Conservation (phyloP, 2,113 vertebrate genomes). For the Mobula hypostoma region DNA sequence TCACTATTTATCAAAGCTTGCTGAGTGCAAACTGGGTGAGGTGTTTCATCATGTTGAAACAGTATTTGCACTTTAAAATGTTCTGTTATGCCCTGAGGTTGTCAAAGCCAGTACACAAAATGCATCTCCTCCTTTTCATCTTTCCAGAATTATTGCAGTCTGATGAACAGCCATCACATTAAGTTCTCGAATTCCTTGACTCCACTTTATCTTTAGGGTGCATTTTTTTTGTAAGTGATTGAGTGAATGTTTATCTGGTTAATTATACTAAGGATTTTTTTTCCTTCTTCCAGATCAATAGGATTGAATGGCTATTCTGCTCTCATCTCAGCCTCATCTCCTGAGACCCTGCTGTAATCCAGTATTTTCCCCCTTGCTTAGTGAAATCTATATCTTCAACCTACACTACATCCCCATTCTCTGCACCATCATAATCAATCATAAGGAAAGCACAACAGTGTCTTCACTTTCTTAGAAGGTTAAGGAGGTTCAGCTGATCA, state of each 20-base stretch:
- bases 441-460: too few species aligned
- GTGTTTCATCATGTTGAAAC: background rate
- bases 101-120: background rate
- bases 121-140: background rate
- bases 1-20: background rate
- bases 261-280: conserved; percentile 11
- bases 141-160: background rate
- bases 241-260: background rate
- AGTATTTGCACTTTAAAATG: background rate
- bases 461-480: too few species aligned
- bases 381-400: background rate
- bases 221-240: background rate
- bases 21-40: background rate
- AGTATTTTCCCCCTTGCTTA: background rate
- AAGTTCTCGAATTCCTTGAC: background rate
- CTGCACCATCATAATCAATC: background rate
- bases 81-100: background rate
- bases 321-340: background rate
- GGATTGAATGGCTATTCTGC: background rate
- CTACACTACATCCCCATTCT: background rate
- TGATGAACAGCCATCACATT: background rate
- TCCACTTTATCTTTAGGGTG: background rate
- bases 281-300: background rate
- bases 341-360: background rate
- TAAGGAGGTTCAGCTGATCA: too few species aligned